These are phyloP conservation scores for Drosophila kohkoa DNA, from an alignment of 1,140 invertebrate genomes.

Conservation along the genomic window DNA sequence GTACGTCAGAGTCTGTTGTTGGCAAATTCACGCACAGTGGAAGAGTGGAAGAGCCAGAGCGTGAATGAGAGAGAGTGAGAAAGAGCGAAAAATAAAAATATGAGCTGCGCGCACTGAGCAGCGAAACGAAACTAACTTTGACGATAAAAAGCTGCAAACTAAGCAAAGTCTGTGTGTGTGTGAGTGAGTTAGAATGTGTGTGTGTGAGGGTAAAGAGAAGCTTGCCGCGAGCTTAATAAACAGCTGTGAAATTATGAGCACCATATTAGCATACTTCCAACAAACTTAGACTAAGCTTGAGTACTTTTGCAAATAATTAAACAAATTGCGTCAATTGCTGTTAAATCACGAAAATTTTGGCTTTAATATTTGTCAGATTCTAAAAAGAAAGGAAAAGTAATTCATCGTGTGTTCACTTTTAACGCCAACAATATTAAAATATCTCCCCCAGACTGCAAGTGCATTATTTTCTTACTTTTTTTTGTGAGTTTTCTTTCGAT, in stretches of 20 bases:
- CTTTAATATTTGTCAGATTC: conserved; percentile 32
- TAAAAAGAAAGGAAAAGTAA: conserved; percentile 3
- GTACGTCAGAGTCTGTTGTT: conserved; percentile 1
- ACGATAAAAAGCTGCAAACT: conserved; percentile 4
- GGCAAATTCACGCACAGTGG: conserved; percentile 9
- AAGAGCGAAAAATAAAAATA: neutral
- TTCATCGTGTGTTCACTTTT: conserved; percentile 33
- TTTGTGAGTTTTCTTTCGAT: neutral
- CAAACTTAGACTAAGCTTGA: neutral
- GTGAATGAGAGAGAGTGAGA: neutral
- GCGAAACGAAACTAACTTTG: conserved; percentile 21
- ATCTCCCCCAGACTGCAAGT: conserved; percentile 30
- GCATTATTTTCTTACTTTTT: neutral
- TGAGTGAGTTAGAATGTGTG: neutral
- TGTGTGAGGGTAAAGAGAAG: neutral
- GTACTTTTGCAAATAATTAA: neutral
- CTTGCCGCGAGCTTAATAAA: neutral
- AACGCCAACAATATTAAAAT: conserved; percentile 31
- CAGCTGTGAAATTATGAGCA: neutral
- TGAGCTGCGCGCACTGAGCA: neutral
- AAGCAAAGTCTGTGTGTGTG: neutral
- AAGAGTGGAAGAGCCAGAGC: neutral
- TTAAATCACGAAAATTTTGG: conserved; percentile 38
- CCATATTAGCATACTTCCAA: neutral
- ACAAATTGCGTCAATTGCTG: neutral